A percentile compares a stretch with the other conserved stretches of the same genome.
Evolutionary conservation across 2,888 invertebrate species (phyloP).

Genomic region (Phymatocera aterrima): DNA sequence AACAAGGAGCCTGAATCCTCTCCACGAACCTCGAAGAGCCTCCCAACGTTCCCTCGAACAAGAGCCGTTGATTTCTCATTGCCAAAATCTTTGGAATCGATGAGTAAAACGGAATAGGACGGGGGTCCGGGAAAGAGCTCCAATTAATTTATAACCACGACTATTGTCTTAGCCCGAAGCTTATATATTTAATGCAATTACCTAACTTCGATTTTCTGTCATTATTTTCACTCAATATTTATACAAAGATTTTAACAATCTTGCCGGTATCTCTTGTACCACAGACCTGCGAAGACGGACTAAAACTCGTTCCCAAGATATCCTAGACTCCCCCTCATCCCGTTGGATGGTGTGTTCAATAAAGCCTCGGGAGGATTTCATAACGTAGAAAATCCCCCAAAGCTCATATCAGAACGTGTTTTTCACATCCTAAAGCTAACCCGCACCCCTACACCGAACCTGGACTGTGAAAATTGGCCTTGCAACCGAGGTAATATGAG

Average conservation of each 20-base stretch:
- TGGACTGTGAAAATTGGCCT: too few species aligned
- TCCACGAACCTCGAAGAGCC: background rate
- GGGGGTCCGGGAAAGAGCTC: background rate
- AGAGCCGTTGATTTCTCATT: constrained; percentile 30
- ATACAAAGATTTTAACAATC: background rate
- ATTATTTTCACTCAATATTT: background rate
- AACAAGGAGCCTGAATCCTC: constrained; percentile 19
- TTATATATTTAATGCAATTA: too few species aligned
- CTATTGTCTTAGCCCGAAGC: too few species aligned
- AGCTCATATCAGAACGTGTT: constrained; percentile 13
- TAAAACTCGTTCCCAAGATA: background rate
- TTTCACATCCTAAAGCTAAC: background rate
- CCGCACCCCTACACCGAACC: too few species aligned
- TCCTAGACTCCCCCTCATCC: background rate
- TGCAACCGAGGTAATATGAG: too few species aligned
- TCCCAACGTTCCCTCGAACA: constrained; percentile 10
- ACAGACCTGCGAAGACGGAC: background rate
- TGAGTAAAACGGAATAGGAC: background rate
- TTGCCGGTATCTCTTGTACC: background rate
- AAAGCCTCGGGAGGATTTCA: constrained; percentile 9
- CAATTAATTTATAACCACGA: background rate
- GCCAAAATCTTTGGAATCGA: constrained; percentile 19
- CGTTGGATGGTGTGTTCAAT: background rate
- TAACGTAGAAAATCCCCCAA: constrained; percentile 41
- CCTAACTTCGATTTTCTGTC: background rate